Percentiles rank a stretch among this genome's conserved stretches.
These are phyloP conservation scores for Drosophila barbarae DNA, from an alignment of 2,888 invertebrate species.

Conservation along the genomic window DNA sequence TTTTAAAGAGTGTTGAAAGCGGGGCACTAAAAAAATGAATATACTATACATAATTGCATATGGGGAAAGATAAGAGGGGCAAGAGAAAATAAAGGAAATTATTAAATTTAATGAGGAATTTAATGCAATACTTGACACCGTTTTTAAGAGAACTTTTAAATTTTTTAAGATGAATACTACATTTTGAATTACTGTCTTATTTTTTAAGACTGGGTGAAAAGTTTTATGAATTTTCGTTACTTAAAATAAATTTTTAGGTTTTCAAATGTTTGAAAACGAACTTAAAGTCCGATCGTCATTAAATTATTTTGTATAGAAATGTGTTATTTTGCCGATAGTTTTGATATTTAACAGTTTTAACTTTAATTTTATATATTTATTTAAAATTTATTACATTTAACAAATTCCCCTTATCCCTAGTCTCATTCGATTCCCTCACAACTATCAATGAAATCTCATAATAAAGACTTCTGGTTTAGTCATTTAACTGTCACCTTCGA, in stretches of 20 bases:
- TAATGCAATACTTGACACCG: neutral
- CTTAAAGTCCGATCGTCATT: no score
- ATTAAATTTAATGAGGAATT: slow-evolving; percentile 21
- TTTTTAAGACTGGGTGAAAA: neutral
- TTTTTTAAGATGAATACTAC: neutral
- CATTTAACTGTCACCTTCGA: slow-evolving; percentile 48
- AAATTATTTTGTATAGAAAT: no score
- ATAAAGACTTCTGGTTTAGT: slow-evolving; percentile 27
- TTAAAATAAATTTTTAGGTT: no score
- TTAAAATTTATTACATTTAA: no score
- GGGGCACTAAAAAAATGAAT: slow-evolving; percentile 2
- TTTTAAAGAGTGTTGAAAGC: slow-evolving; percentile 49
- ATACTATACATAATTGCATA: slow-evolving; percentile 7
- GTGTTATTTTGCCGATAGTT: no score
- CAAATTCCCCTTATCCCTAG: neutral
- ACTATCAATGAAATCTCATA: neutral
- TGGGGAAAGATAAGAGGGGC: neutral
- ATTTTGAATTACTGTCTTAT: neutral
- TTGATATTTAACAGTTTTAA: no score
- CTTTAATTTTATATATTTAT: no score
- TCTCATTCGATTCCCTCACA: neutral
- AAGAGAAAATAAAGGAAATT: neutral
- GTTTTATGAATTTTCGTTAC: neutral
- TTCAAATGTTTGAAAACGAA: no score
- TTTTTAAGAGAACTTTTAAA: neutral